Conservation (phyloP, 2,797 vertebrate genomes). For the Sitta carolinensis region DNA sequence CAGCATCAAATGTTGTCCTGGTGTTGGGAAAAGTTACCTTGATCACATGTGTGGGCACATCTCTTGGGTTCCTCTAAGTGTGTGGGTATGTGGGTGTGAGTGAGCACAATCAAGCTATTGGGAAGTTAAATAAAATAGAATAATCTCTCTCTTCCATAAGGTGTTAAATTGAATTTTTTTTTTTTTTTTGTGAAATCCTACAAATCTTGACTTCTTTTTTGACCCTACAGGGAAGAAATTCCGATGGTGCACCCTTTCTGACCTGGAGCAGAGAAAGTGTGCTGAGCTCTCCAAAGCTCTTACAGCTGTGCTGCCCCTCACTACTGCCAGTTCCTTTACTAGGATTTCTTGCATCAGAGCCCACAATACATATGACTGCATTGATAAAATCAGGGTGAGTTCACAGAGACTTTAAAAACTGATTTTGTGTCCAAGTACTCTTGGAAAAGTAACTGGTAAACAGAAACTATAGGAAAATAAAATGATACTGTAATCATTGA, state of each 20-base stretch:
- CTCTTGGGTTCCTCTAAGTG: neutral
- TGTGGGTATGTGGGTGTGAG: neutral
- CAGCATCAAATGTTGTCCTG: neutral
- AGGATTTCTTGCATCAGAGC: constrained; percentile 87
- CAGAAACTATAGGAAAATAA: neutral
- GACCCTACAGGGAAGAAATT: constrained; percentile 85
- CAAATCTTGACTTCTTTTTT: neutral
- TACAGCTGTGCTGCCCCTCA: constrained; percentile 72
- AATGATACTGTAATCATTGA: neutral
- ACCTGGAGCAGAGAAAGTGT: constrained; percentile 88
- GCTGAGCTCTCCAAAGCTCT: constrained; percentile 86
- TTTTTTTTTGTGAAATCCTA: neutral
- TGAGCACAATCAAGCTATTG: neutral
- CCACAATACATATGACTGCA: constrained; percentile 84
- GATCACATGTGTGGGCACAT: neutral
- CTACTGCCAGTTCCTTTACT: constrained; percentile 68
- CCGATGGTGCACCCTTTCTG: constrained; percentile 90
- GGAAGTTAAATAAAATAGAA: neutral
- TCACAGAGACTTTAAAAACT: neutral
- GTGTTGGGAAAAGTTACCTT: neutral
- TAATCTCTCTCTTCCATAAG: neutral
- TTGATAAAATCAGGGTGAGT: constrained; percentile 87
- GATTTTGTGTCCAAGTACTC: neutral
- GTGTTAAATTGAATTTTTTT: neutral
- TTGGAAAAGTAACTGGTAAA: neutral